Base-by-base conservation (phyloP, 2,113 vertebrate species). In the Apodemus sylvaticus region DNA sequence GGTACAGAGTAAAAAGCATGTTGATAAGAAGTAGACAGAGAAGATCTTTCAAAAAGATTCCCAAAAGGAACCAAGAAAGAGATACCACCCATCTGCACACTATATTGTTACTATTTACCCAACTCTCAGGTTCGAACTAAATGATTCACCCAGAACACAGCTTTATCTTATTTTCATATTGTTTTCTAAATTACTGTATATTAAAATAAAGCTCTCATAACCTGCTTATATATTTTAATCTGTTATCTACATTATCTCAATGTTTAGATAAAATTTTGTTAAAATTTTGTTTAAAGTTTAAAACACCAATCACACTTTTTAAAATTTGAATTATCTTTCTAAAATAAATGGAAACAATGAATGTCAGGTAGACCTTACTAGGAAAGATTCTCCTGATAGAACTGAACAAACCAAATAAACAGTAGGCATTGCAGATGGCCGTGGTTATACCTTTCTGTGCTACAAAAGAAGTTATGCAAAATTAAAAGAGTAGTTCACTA, bases 311-410 rank as follows among this genome's bases (percentile, higher is more conserved):
- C 45, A 48, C 8, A 48, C 9, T 17, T 62, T 85, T 29, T 29
- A 2, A 31, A 83, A 64, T 34, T 85, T 19, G 45, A 45, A 16
- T 34, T 82, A 7, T 39, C 73, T 91, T 74, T 73, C 22, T 2
- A 86, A 89, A 86, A 60, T 66, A 82, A 62, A 71, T 42, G 89
- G 81, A 82, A 90, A 64, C n/a, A 64, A n/a, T 42, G 6, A 70
- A 62, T 73, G 14, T 51, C 7, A n/a, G 42, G 1, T 74, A 82
- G 24, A 90, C 8, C 14, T 71, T 8, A 85, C 87, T 51, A 39
- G 22, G 89, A 9, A 76, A 95, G 29, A 77, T 83, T 70, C n/a
- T 89, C n/a, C n/a, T 77, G 16, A 95, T 34, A 88, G 87, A 93
- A 74, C 36, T 87, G 68, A 29, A 0, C n/a, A 88, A 91, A 71